A percentile compares a stretch with the other conserved stretches of the same genome.
Conservation (phyloP, 2,888 invertebrate genomes). For the Panorpa germanica region DNA sequence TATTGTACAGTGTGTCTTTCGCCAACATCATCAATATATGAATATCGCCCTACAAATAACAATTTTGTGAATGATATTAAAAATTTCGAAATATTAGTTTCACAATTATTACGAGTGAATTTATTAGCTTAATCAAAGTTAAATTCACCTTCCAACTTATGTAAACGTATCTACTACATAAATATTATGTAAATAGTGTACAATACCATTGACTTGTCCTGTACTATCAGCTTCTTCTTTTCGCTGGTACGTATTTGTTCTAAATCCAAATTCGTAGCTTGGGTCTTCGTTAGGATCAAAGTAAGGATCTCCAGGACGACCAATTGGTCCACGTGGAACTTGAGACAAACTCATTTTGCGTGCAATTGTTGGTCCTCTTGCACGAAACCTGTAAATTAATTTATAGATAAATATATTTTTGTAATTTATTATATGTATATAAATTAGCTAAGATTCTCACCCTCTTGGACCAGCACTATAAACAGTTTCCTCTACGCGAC, state of each 20-base stretch:
- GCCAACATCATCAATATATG: slow-evolving; percentile 55
- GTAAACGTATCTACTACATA: slow-evolving; percentile 3
- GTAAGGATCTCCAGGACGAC: slow-evolving; percentile 50
- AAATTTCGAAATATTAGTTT: slow-evolving; percentile 1
- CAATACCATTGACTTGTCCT: slow-evolving; percentile 37
- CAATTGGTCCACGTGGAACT: slow-evolving; percentile 40
- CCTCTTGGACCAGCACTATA: slow-evolving; percentile 64
- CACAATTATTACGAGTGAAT: not conserved
- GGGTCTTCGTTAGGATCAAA: slow-evolving; percentile 62
- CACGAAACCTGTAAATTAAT: slow-evolving; percentile 34
- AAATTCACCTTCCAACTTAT: not conserved
- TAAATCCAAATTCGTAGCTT: slow-evolving; percentile 48
- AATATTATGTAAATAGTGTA: slow-evolving; percentile 3
- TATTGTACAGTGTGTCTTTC: slow-evolving; percentile 58
- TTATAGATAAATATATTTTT: not conserved
- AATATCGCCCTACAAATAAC: slow-evolving; percentile 37
- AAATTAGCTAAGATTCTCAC: slow-evolving; percentile 20
- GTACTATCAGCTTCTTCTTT: slow-evolving; percentile 43
- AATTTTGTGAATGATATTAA: slow-evolving; percentile 1
- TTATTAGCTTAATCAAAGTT: not conserved
- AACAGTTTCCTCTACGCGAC: slow-evolving; percentile 45
- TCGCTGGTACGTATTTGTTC: slow-evolving; percentile 45
- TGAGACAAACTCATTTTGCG: slow-evolving; percentile 54
- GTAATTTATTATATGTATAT: slow-evolving; percentile 1
- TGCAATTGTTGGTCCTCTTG: slow-evolving; percentile 53